These are phyloP conservation scores for Erannis defoliaria DNA, from an alignment of 2,888 invertebrate species.

Conservation along the genomic window DNA sequence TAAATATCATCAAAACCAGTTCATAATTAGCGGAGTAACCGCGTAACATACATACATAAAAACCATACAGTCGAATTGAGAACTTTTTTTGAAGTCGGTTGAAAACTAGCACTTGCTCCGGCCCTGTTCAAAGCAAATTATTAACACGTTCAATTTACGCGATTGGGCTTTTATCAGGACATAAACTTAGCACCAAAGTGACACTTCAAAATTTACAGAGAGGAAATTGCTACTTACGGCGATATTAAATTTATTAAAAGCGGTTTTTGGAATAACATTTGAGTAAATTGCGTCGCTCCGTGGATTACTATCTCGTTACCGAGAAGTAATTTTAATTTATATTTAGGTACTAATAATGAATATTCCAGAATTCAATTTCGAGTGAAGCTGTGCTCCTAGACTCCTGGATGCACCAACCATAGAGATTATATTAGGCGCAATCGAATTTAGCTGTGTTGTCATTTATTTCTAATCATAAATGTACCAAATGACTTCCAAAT, in stretches of 20 bases:
- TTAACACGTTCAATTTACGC: constrained; percentile 52
- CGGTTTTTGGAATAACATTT: constrained; percentile 21
- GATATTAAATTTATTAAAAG: constrained; percentile 20
- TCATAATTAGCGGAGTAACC: too few relatives aligned
- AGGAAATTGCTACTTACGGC: constrained; percentile 21
- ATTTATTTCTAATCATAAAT: too few relatives aligned
- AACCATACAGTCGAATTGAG: too few relatives aligned
- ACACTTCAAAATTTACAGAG: constrained; percentile 43
- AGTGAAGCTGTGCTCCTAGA: too few relatives aligned
- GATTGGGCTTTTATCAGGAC: constrained; percentile 52
- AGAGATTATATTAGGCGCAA: too few relatives aligned
- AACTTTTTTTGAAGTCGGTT: too few relatives aligned
- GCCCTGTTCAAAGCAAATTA: constrained; percentile 51
- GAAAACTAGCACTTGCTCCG: constrained; percentile 35
- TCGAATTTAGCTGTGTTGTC: too few relatives aligned
- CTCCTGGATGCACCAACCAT: too few relatives aligned
- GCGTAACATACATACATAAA: too few relatives aligned
- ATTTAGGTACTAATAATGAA: constrained; percentile 16
- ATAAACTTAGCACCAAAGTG: constrained; percentile 44
- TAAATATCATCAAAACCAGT: too few relatives aligned
- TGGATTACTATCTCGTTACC: constrained; percentile 12
- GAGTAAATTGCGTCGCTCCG: constrained; percentile 12
- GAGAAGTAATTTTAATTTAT: constrained; percentile 38
- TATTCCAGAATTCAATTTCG: not conserved
- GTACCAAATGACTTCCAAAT: too few relatives aligned